phyloP scores from a whole-genome alignment of 2,888 invertebrate genomes.

The Phoenoteleia sp. region DNA sequence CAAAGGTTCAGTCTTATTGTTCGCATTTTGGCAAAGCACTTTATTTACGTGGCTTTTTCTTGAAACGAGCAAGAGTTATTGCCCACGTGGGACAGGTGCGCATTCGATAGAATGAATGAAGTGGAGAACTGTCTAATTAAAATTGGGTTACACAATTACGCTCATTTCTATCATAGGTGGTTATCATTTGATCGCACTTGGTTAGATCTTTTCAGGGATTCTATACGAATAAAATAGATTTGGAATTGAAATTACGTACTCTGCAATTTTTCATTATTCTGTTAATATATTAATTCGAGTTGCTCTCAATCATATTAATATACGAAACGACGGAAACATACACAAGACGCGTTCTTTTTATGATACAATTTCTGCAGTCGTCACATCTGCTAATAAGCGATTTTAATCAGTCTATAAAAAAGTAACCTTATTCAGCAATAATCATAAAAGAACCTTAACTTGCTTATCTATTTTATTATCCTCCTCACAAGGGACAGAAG shows the following conservation, averaged over 20 bases:
- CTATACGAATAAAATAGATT: not conserved
- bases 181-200: not conserved
- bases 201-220: not conserved
- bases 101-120: not conserved
- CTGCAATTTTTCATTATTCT: no score
- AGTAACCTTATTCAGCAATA: constrained; percentile 64
- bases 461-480: constrained; percentile 67
- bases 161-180: not conserved
- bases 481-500: constrained; percentile 24
- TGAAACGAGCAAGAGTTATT: not conserved
- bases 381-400: constrained; percentile 46
- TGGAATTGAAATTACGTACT: no score
- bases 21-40: not conserved
- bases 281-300: no score
- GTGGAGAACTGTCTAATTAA: constrained; percentile 10
- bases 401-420: constrained; percentile 65
- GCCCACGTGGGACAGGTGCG: not conserved
- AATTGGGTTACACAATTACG: constrained; percentile 10
- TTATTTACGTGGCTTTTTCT: constrained; percentile 12
- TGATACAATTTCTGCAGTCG: constrained; percentile 40
- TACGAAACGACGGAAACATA: constrained; percentile 17
- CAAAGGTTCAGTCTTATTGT: constrained; percentile 26
- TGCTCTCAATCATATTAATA: constrained; percentile 12
- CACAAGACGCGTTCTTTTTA: constrained; percentile 26
- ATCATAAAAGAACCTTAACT: constrained; percentile 65